Percentiles rank a stretch among this genome's conserved stretches.
Conservation (phyloP, 2,113 vertebrate species). For the Vanacampus margaritifer region DNA sequence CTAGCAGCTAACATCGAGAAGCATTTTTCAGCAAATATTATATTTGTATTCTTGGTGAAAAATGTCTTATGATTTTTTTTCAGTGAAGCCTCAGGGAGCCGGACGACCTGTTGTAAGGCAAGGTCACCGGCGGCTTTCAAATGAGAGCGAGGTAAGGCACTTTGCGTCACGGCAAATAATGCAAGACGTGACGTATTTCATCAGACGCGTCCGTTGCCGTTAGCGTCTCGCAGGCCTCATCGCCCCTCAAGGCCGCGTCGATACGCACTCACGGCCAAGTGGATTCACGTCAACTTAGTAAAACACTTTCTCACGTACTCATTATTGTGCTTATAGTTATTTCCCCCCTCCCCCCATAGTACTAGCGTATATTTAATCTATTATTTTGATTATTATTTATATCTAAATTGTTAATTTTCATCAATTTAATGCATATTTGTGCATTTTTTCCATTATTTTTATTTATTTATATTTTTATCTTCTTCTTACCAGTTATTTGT, state of each 20-base stretch:
- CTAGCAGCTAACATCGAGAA: no score
- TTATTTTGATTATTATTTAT: no score
- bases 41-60: no score
- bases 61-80: no score
- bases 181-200: background rate
- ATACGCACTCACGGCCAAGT: background rate
- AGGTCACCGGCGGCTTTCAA: background rate
- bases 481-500: no score
- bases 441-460: no score
- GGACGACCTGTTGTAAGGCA: background rate
- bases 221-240: background rate
- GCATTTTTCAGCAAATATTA: no score
- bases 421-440: no score
- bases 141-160: constrained; percentile 35
- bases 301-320: background rate
- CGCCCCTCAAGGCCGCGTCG: background rate
- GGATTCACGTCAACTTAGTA: background rate
- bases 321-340: background rate
- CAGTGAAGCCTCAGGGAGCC: background rate
- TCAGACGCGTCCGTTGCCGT: background rate
- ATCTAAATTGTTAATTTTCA: no score
- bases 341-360: no score
- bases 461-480: no score
- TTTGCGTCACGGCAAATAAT: constrained; percentile 19
- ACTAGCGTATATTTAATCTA: no score